phyloP scores from a whole-genome alignment of 2,888 invertebrate genomes.

The Anagyrus pseudococci region DNA sequence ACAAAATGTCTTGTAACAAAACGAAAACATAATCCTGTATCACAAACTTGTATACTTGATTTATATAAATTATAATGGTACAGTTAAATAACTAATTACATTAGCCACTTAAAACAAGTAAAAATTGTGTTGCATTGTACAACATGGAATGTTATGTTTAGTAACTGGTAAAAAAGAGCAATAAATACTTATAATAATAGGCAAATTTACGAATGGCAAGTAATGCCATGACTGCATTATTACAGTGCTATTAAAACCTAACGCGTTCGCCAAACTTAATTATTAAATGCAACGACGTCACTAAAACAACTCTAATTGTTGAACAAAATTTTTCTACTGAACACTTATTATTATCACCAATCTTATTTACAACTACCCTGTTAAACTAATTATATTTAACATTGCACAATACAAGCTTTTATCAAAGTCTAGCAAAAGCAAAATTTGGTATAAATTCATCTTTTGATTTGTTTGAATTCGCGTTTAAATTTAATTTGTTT shows the following conservation, averaged over 20 bases:
- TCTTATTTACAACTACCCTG: conserved; percentile 42
- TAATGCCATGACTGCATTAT: conserved; percentile 4
- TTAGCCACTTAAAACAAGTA: conserved; percentile 8
- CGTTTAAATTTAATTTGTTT: no score
- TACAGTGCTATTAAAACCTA: no score
- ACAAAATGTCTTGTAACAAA: background rate
- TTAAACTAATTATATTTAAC: conserved; percentile 39
- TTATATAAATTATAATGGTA: background rate
- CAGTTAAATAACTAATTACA: conserved; percentile 3
- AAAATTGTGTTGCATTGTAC: conserved; percentile 6
- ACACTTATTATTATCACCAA: conserved; percentile 40
- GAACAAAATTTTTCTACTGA: conserved; percentile 38
- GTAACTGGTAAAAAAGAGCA: conserved; percentile 7
- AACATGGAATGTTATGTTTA: conserved; percentile 20
- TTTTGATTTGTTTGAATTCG: no score
- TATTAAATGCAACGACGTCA: no score
- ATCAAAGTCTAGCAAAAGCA: conserved; percentile 27
- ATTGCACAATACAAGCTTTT: conserved; percentile 22
- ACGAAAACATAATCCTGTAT: background rate
- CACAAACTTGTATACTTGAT: no score
- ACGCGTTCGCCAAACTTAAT: no score
- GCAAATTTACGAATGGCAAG: background rate
- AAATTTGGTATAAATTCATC: no score
- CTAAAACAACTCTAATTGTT: conserved; percentile 4
- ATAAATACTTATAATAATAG: background rate